Evolutionary conservation across 2,113 vertebrate species (phyloP).

Genomic region (Grammomys dolichurus): DNA sequence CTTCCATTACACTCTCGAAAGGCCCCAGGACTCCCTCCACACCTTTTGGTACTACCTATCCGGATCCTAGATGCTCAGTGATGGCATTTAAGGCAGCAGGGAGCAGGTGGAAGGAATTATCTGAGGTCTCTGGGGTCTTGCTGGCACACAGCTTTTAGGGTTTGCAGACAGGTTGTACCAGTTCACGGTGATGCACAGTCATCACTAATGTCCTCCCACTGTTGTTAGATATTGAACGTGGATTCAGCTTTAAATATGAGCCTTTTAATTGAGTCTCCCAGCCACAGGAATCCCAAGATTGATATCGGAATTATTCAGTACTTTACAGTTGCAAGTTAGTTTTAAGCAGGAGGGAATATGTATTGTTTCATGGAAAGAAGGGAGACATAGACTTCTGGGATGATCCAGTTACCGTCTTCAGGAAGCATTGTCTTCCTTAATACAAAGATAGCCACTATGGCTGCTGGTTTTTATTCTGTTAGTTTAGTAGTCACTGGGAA

Average conservation of each 20-base stretch:
- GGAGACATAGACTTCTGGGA: neutral
- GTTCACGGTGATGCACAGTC: neutral
- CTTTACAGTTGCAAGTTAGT: conserved; percentile 52
- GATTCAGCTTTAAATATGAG: conserved; percentile 2
- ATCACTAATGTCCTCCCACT: neutral
- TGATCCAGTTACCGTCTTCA: neutral
- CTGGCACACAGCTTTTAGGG: neutral
- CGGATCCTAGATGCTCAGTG: neutral
- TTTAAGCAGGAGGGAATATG: conserved; percentile 57
- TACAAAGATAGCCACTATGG: neutral
- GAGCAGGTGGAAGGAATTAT: conserved; percentile 32
- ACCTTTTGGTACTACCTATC: too few species aligned
- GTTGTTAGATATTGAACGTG: neutral
- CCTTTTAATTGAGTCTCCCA: conserved; percentile 46
- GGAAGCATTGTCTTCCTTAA: neutral
- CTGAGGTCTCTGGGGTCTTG: conserved; percentile 19
- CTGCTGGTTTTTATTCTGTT: neutral
- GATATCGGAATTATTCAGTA: conserved; percentile 65
- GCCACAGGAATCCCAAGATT: conserved; percentile 34
- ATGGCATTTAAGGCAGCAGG: conserved; percentile 4
- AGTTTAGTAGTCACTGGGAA: neutral
- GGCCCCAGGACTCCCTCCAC: neutral
- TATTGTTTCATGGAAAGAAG: neutral
- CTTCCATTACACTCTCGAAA: conserved; percentile 39
- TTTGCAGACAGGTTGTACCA: neutral